Evolutionary conservation across 1,140 invertebrate species (phyloP).

Genomic region (Anoplolepis gracilipes): DNA sequence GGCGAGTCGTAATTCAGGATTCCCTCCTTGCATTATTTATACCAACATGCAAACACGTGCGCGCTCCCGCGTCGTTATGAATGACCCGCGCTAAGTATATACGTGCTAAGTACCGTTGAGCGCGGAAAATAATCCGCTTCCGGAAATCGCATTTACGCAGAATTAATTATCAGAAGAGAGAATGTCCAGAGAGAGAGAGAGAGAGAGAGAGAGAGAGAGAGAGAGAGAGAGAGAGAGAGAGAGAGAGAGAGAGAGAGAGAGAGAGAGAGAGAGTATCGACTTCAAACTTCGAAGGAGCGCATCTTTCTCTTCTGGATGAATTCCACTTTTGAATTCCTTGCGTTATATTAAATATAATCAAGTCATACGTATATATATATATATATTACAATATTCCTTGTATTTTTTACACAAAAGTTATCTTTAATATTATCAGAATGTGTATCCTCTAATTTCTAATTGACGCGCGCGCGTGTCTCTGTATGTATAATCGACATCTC

Average conservation of each 20-base stretch:
- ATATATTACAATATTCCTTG: background rate
- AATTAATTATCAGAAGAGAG: conserved; percentile 49
- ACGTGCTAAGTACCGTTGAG: conserved; percentile 56
- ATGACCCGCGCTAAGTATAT: conserved; percentile 43
- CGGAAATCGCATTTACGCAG: conserved; percentile 52
- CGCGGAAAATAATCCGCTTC: conserved; percentile 57
- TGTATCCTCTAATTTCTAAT: background rate
- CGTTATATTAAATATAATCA: background rate
- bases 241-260: background rate
- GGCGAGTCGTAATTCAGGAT: conserved; percentile 54
- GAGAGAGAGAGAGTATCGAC: background rate
- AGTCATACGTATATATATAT: too few species aligned
- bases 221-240: too few species aligned
- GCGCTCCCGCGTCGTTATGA: conserved; percentile 27
- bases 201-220: background rate
- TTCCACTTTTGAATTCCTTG: conserved; percentile 20
- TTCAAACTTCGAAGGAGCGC: conserved; percentile 1
- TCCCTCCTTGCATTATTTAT: conserved; percentile 58
- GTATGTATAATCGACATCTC: background rate
- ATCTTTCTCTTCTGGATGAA: background rate
- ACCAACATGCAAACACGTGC: conserved; percentile 33
- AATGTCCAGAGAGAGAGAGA: background rate
- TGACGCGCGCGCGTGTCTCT: too few species aligned
- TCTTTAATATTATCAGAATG: background rate
- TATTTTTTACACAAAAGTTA: background rate